These are phyloP conservation scores for Polyodon spathula DNA, from an alignment of 2,113 vertebrate species.

Conservation along the genomic window DNA sequence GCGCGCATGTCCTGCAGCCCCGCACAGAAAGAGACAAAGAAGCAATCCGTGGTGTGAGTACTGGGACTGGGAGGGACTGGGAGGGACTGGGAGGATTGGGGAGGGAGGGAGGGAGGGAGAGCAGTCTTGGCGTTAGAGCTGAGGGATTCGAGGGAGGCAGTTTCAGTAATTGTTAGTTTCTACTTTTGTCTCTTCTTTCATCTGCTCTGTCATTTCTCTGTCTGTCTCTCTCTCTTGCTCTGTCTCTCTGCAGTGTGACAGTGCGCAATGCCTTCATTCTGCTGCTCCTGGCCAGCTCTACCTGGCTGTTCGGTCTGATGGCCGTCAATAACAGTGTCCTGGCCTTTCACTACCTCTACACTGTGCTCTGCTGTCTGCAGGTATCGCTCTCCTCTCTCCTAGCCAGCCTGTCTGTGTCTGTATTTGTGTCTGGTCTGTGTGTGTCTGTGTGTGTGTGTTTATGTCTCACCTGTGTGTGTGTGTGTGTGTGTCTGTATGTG, in stretches of 20 bases:
- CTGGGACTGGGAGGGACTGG: background rate
- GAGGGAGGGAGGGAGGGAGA: background rate
- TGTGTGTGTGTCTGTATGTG: background rate
- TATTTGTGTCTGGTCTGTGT: background rate
- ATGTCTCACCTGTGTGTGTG: background rate
- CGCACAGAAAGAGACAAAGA: slow-evolving; percentile 92
- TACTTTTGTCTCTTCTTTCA: background rate
- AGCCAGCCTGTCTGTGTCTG: background rate
- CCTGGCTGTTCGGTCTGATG: slow-evolving; percentile 96
- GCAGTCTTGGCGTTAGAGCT: background rate
- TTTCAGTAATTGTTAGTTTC: too few species aligned
- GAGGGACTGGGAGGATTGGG: background rate
- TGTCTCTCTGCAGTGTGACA: slow-evolving; percentile 64
- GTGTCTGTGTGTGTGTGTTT: slow-evolving; percentile 6
- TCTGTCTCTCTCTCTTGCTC: slow-evolving; percentile 19
- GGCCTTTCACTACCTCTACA: slow-evolving; percentile 95
- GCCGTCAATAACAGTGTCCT: slow-evolving; percentile 96
- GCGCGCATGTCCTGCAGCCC: slow-evolving; percentile 81
- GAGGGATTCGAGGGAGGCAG: background rate
- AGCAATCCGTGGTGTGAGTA: slow-evolving; percentile 87
- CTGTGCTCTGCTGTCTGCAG: slow-evolving; percentile 86
- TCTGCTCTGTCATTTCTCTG: background rate
- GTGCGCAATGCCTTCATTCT: slow-evolving; percentile 88
- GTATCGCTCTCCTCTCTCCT: slow-evolving; percentile 45
- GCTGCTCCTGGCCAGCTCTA: slow-evolving; percentile 82